These are phyloP conservation scores for Polypedilum vanderplanki DNA, from an alignment of 1,140 invertebrate genomes.

Conservation along the genomic window DNA sequence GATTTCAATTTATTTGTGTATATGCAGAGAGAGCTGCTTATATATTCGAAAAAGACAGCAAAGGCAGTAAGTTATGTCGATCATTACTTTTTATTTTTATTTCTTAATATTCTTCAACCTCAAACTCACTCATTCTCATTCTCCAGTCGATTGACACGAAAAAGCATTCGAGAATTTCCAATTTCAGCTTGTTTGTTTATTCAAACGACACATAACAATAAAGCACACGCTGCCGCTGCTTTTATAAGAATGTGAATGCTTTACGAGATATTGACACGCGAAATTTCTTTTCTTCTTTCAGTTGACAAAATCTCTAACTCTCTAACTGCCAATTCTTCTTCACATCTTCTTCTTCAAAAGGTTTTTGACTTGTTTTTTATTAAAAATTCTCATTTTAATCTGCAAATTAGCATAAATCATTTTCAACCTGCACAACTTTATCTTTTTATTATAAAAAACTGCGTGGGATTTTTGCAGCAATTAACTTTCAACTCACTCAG, in stretches of 20 bases:
- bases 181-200: too few species aligned
- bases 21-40: too few species aligned
- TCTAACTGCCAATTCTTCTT: neutral
- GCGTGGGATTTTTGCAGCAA: too few species aligned
- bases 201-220: neutral
- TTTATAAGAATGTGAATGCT: neutral
- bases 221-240: neutral
- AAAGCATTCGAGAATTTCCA: neutral
- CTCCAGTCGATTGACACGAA: neutral
- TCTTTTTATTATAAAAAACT: too few species aligned
- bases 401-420: too few species aligned
- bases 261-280: slow-evolving; percentile 16
- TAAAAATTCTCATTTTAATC: too few species aligned
- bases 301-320: too few species aligned
- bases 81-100: neutral
- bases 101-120: neutral
- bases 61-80: too few species aligned
- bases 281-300: neutral
- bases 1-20: too few species aligned
- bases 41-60: too few species aligned
- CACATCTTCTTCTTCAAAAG: neutral
- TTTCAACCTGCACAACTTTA: too few species aligned
- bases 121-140: neutral
- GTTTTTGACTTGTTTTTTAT: too few species aligned
- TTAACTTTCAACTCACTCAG: neutral